Base-by-base conservation (phyloP, 2,113 vertebrate genomes). In the Seriola dumerili region DNA sequence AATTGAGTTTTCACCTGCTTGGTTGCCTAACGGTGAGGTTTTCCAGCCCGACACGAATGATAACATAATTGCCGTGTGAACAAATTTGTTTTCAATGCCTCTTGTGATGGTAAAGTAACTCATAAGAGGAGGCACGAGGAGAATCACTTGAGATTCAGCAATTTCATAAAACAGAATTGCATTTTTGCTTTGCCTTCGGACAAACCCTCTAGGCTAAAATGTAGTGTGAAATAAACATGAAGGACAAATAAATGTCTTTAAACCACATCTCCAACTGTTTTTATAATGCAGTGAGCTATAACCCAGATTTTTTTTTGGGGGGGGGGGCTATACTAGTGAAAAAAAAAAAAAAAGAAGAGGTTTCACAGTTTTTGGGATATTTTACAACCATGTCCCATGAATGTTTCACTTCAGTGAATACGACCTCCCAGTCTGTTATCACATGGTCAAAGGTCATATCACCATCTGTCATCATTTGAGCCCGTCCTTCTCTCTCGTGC, bases 381-480 rank as follows among this genome's bases (percentile, higher is more conserved):
- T 86, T 78, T 78, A 57, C 40, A 25, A 32, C 36, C 23, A 23
- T 13, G 61, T 73, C 72, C 54, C 69, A 36, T 32, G 62, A 78
- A 77, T 14, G 66, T 84, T 88, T 80, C 72, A 67, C 77, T 81
- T 44, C 34, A 81, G 74, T 73, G 77, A 61, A 69, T 78, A 67
- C 16, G 36, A 67, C 72, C 87, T 87, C 77, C 64, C 64, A 65
- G 75, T 75, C 77, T 78, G 82, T 87, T 85, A 78, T 79, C 44
- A 52, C 67, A 34, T 3, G 81, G 89, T 81, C 81, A 92, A 84
- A 88, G 86, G 83, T 91, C 86, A 90, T 1, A 46, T 62, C 66
- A 58, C 84, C 87, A 88, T 90, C 88, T 90, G 88, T 88, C 85
- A 81, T 78, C 76, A 64, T 76, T 74, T 71, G 73, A 87, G 68